phyloP scores from a whole-genome alignment of 2,797 vertebrate genomes.

The Mormyrops attenuatus region DNA sequence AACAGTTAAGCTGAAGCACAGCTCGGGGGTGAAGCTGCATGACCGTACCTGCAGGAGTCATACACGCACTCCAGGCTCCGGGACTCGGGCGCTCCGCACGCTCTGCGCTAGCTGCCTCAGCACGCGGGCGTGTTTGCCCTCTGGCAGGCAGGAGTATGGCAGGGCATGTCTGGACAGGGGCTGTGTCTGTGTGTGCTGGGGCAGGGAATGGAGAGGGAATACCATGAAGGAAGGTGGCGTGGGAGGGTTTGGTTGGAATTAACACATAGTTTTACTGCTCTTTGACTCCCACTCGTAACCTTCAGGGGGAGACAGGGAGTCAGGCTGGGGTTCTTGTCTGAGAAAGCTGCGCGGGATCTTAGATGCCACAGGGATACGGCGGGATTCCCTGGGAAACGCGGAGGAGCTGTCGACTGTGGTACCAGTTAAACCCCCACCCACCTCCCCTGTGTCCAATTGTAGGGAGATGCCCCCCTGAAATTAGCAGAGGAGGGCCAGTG shows the following conservation, averaged over 20 bases:
- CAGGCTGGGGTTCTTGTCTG: neutral
- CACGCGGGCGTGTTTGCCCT: conserved; percentile 57
- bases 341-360: neutral
- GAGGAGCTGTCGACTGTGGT: neutral
- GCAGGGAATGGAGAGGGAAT: neutral
- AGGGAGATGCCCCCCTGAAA: neutral
- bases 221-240: neutral
- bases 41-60: neutral
- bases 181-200: neutral
- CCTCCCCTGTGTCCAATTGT: neutral
- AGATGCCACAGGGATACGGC: neutral
- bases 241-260: neutral
- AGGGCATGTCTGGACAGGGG: conserved; percentile 62
- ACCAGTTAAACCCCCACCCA: neutral
- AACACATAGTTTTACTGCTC: neutral
- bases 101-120: conserved; percentile 4
- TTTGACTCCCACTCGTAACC: conserved; percentile 25
- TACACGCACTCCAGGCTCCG: neutral
- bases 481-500: neutral
- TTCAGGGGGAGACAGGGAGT: conserved; percentile 9
- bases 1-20: neutral
- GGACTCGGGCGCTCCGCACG: neutral
- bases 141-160: conserved; percentile 48
- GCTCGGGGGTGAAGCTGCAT: neutral
- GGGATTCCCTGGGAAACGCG: neutral